These are phyloP conservation scores for Ditylenchus weischeri DNA, from an alignment of 2,888 invertebrate species.

Conservation along the genomic window DNA sequence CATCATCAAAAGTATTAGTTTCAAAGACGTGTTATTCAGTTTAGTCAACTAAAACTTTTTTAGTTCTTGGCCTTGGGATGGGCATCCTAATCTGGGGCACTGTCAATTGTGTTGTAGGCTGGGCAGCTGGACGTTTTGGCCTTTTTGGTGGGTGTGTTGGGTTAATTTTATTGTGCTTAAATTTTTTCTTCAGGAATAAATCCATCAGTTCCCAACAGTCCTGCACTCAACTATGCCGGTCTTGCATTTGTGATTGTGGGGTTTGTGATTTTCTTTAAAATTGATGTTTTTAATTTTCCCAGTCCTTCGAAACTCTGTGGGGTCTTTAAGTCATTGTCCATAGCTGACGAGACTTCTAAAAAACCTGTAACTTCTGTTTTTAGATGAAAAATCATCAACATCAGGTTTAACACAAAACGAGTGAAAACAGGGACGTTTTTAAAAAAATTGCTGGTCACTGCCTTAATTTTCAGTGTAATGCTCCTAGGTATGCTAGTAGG, in stretches of 20 bases:
- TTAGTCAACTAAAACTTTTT: too few species aligned
- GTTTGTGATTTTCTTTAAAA: slow-evolving; percentile 30
- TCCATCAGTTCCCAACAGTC: slow-evolving; percentile 39
- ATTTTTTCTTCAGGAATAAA: slow-evolving; percentile 26
- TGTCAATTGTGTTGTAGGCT: slow-evolving; percentile 56
- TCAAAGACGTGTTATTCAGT: too few species aligned
- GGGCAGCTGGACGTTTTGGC: slow-evolving; percentile 56
- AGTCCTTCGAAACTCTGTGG: background rate
- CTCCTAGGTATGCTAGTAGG: too few species aligned
- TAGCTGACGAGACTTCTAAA: background rate
- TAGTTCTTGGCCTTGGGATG: slow-evolving; percentile 60
- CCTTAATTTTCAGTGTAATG: too few species aligned
- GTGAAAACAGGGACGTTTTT: too few species aligned
- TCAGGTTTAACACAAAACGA: too few species aligned
- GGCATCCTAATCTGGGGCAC: slow-evolving; percentile 64
- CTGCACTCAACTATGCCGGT: slow-evolving; percentile 49
- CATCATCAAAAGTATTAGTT: slow-evolving; percentile 58
- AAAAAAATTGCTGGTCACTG: too few species aligned
- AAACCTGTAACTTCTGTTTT: too few species aligned
- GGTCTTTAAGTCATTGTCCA: background rate
- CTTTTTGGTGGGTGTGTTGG: slow-evolving; percentile 48
- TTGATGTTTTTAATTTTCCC: too few species aligned
- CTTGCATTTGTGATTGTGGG: slow-evolving; percentile 50
- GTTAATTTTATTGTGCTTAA: background rate
- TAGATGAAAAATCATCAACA: too few species aligned